Evolutionary conservation across 92 coral and sea anemone species (phyloP).

Genomic region (Chrysogorgia sp.): DNA sequence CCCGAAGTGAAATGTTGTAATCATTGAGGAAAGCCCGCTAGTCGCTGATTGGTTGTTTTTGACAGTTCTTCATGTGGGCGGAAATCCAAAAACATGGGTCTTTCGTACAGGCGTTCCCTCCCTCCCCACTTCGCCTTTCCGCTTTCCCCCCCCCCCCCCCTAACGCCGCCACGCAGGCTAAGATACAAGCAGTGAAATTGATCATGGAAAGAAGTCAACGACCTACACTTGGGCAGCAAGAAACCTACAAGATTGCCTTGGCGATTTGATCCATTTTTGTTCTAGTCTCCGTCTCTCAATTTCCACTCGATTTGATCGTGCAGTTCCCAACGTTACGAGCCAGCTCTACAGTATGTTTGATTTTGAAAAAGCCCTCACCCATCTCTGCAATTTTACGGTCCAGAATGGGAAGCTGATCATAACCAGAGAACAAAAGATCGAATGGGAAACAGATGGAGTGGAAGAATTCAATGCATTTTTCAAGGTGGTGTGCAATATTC

Average conservation of each 20-base stretch:
- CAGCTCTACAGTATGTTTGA: not conserved
- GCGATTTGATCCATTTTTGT: not conserved
- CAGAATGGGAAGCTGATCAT: not conserved
- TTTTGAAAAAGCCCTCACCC: not conserved
- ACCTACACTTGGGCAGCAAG: constrained; percentile 9
- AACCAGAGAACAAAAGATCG: not conserved
- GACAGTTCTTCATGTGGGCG: too few relatives aligned
- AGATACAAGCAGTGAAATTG: too few relatives aligned
- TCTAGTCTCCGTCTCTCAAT: not conserved
- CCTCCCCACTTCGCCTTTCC: too few relatives aligned
- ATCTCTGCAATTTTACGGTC: not conserved
- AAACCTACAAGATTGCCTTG: constrained; percentile 10
- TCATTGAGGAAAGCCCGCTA: too few relatives aligned
- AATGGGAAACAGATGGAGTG: not conserved
- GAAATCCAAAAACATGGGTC: too few relatives aligned
- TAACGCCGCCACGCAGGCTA: too few relatives aligned
- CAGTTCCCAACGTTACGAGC: not conserved
- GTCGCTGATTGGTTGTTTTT: too few relatives aligned
- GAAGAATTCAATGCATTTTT: not conserved
- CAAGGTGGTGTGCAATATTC: not conserved
- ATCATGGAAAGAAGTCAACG: too few relatives aligned
- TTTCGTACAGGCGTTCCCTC: too few relatives aligned
- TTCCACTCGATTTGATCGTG: constrained; percentile 1
- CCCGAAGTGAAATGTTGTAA: too few relatives aligned
- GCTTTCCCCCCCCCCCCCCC: too few relatives aligned